Base-by-base conservation (phyloP, 1,140 invertebrate species). In the Caerostris darwini region DNA sequence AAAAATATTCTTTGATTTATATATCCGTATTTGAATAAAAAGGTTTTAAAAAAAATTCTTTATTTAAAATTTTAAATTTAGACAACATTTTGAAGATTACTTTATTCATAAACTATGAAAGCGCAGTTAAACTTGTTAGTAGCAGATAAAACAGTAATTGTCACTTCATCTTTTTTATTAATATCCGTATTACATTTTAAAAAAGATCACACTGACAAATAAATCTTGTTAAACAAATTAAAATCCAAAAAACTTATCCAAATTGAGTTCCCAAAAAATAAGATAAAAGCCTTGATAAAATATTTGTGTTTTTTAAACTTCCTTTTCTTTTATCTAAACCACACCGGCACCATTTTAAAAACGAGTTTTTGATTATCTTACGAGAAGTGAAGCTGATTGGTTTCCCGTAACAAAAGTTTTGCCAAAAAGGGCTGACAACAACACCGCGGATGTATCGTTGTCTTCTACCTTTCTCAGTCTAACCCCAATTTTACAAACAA, bases 341-440 rank as follows among this genome's bases (percentile, higher is more conserved):
- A 12, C 5, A 50, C 71, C 19, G 10, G 10, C 10, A 34, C 14
- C 53, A 77, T 77, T 50, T 77, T 34, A 5, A 50, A 53, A 77
- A 77, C 53, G 19, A 77, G 71, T 77, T 77, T 50, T 77, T 77
- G 71, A 77, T 77, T 77, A 77, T 53, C 8, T 8, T 3, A 19
- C 50, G 53, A 77, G 8, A 77, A 77, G 71, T 77, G 71, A 77
- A 12, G 19, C 71, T 12, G 71, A 77, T 77, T 77, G 71, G 71
- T 50, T 50, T 77, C 34, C 71, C 71, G 19, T 50, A 77, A 77
- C 71, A 77, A 77, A 77, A 50, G 71, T 77, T 77, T 50, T 5
- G 8, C 34, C 10, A 10, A 10, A 7, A 77, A 77, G n/a, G 34
- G 34, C 71, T 34, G 50, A 50, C 71, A 77, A 34, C 19, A 77